phyloP scores from a whole-genome alignment of 2,113 vertebrate genomes.

The Psittacula cyanocephala region DNA sequence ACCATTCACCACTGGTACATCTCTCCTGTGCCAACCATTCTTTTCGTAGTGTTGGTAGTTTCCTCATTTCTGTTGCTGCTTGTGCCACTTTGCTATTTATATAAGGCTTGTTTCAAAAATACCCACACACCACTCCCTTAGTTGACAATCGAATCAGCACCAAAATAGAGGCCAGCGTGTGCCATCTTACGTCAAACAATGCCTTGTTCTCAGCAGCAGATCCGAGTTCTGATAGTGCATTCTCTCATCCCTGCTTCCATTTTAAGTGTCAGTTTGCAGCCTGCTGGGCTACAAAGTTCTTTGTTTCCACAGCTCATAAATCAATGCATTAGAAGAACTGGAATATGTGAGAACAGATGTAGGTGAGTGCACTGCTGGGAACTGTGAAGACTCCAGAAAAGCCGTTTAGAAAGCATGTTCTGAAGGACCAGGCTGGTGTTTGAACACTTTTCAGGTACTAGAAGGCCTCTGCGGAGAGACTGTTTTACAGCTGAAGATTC shows the following conservation, averaged over 20 bases:
- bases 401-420: background rate
- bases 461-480: background rate
- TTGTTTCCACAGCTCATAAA: slow-evolving; percentile 30
- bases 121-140: background rate
- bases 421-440: background rate
- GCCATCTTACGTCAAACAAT: background rate
- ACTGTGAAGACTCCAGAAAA: background rate
- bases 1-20: background rate
- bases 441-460: background rate
- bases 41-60: background rate
- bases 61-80: slow-evolving; percentile 44
- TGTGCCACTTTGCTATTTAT: slow-evolving; percentile 16
- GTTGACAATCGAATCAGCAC: background rate
- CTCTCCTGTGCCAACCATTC: slow-evolving; percentile 16
- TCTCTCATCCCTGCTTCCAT: background rate
- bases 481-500: background rate
- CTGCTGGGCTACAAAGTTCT: background rate
- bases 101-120: background rate
- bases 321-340: background rate
- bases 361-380: slow-evolving; percentile 23
- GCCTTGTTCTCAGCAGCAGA: background rate
- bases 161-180: background rate
- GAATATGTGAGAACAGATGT: background rate
- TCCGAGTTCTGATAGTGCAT: background rate
- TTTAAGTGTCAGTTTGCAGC: background rate